Base-by-base conservation (phyloP, 2,797 vertebrate species). In the Champsocephalus gunnari region DNA sequence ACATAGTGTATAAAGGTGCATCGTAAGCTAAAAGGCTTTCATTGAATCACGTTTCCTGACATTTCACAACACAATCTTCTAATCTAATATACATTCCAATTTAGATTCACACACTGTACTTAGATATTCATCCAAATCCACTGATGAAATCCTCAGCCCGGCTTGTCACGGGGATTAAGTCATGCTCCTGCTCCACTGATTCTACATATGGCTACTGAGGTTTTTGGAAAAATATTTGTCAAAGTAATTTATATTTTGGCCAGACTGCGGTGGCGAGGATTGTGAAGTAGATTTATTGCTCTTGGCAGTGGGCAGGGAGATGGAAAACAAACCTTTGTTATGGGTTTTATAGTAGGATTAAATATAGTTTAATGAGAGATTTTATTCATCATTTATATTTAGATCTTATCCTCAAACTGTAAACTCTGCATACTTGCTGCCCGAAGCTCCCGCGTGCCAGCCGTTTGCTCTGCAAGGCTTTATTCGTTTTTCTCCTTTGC, bases 321-420 rank as follows among this genome's bases (percentile, higher is more conserved):
- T 87, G 87, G 90, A 94, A 94, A 93, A 91, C 86, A 81, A 59
- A 73, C 71, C 68, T 13, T 86, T 48, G 59, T 89, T 92, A 87
- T 86, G 83, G 82, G 82, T 91, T 92, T 89, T 92, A 90, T 85
- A 78, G 81, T 75, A 80, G 78, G 87, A 88, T 92, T 84, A 88
- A 92, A 91, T 65, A 70, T 82, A 71, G 89, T 92, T 91, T 89
- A 89, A 91, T 81, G 84, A 92, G 88, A 85, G 83, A 92, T 89
- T 90, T 91, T 87, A 86, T 92, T 86, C 87, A 89, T 88, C 88
- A 89, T 77, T 92, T 90, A 85, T 92, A 90, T 92, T 88, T 88
- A 92, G 83, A 83, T 78, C 50, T 54, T 63, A 84, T 88, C 82
- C 86, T 73, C 75, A 82, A 84, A 87, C 73, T 91, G 78, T 84